A percentile compares a stretch with the other conserved stretches of the same genome.
Evolutionary conservation across 2,797 vertebrate species (phyloP).

Genomic region (Pseudocheirus occidentalis): DNA sequence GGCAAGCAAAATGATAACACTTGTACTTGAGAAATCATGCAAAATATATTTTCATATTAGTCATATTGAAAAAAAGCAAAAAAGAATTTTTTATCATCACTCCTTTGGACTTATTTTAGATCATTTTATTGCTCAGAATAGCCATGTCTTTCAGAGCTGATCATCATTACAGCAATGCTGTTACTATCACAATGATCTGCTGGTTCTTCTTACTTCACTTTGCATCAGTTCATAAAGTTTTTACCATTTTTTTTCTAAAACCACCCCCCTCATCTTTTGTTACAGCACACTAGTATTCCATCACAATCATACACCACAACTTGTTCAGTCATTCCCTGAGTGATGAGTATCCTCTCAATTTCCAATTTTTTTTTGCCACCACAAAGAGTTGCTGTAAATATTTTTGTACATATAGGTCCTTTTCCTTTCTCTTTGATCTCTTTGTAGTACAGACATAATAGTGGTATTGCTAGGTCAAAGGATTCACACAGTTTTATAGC

Average conservation of each 20-base stretch:
- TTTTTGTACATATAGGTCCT: too few species aligned
- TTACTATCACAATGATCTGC: neutral
- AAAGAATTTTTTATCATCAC: too few species aligned
- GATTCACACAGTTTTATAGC: too few species aligned
- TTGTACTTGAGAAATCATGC: neutral
- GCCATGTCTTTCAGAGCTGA: neutral
- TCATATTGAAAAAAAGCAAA: neutral
- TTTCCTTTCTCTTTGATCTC: too few species aligned
- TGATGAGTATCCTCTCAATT: too few species aligned
- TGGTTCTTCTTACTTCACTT: neutral
- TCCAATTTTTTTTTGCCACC: too few species aligned
- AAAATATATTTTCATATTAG: neutral
- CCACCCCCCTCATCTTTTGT: neutral
- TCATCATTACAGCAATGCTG: neutral
- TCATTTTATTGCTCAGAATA: neutral
- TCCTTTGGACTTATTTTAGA: too few species aligned
- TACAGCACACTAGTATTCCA: neutral
- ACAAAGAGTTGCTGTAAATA: too few species aligned
- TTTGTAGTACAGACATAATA: too few species aligned
- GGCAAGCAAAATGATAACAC: neutral
- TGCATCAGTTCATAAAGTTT: neutral
- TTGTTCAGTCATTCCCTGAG: too few species aligned
- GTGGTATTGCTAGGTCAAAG: too few species aligned
- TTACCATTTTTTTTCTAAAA: neutral
- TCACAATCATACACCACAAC: neutral